These are phyloP conservation scores for Rhombomys opimus DNA, from an alignment of 2,113 vertebrate species.

Conservation along the genomic window DNA sequence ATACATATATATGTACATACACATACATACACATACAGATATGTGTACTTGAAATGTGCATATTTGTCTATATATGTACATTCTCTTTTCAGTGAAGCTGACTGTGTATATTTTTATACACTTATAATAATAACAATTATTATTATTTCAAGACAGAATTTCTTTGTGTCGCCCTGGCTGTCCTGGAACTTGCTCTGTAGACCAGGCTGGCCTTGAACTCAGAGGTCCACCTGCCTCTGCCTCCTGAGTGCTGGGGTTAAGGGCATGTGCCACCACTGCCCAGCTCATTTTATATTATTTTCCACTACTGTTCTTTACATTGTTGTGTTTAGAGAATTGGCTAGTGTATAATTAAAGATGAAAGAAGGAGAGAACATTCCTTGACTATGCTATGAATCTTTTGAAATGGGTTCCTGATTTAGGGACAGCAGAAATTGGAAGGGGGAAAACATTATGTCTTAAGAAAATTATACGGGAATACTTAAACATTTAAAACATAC, in stretches of 20 bases:
- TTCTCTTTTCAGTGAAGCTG: background rate
- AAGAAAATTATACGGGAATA: background rate
- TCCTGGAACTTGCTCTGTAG: background rate
- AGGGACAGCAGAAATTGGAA: background rate
- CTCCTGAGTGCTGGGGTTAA: background rate
- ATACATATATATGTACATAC: background rate
- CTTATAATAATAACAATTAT: background rate
- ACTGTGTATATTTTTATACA: background rate
- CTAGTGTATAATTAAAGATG: background rate
- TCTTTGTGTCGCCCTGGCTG: too few species aligned
- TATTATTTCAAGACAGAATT: background rate
- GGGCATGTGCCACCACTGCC: too few species aligned
- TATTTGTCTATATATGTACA: background rate
- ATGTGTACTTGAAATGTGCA: too few species aligned
- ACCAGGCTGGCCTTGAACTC: background rate
- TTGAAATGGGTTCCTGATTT: slow-evolving; percentile 40
- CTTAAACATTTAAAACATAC: background rate
- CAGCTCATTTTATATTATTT: background rate
- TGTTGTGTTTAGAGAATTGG: background rate
- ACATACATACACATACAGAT: rapidly evolving
- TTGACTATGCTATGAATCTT: background rate
- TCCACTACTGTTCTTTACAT: background rate
- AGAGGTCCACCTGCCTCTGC: background rate
- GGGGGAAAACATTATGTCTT: background rate
- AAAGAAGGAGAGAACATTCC: background rate